These are phyloP conservation scores for Ophioninae sp. DNA, from an alignment of 2,888 invertebrate genomes.

Conservation along the genomic window DNA sequence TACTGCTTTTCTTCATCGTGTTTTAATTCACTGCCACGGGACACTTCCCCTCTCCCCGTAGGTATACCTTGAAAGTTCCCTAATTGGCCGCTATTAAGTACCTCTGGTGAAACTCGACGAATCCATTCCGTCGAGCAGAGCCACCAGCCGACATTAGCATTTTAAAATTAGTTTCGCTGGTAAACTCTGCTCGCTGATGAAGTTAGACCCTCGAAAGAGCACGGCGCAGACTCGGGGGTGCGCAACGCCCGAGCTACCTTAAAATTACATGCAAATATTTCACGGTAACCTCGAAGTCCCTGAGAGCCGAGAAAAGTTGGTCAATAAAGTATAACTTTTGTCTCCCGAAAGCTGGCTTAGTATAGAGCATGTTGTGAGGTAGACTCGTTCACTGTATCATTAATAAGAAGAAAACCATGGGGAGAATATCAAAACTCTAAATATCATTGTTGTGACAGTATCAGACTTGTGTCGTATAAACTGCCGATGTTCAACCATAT, in stretches of 20 bases:
- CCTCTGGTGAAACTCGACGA: constrained; percentile 61
- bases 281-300: constrained; percentile 50
- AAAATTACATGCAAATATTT: constrained; percentile 67
- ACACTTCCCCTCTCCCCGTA: constrained; percentile 50
- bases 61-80: constrained; percentile 69
- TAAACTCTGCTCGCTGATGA: constrained; percentile 56
- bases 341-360: constrained; percentile 29
- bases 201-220: constrained; percentile 47
- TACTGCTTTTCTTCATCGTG: constrained; percentile 22
- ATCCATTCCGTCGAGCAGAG: constrained; percentile 58
- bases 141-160: constrained; percentile 67
- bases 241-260: constrained; percentile 29
- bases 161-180: constrained; percentile 67
- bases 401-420: too few species aligned
- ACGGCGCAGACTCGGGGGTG: constrained; percentile 3
- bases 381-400: neutral
- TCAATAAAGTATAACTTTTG: constrained; percentile 52
- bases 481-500: constrained; percentile 4
- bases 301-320: constrained; percentile 49
- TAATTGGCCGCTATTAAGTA: constrained; percentile 76
- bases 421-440: constrained; percentile 17
- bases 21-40: constrained; percentile 47
- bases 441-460: neutral
- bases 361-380: constrained; percentile 11
- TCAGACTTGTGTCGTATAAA: neutral